Evolutionary conservation across 2,888 invertebrate species (phyloP).

Genomic region (Hecatera dysodea): DNA sequence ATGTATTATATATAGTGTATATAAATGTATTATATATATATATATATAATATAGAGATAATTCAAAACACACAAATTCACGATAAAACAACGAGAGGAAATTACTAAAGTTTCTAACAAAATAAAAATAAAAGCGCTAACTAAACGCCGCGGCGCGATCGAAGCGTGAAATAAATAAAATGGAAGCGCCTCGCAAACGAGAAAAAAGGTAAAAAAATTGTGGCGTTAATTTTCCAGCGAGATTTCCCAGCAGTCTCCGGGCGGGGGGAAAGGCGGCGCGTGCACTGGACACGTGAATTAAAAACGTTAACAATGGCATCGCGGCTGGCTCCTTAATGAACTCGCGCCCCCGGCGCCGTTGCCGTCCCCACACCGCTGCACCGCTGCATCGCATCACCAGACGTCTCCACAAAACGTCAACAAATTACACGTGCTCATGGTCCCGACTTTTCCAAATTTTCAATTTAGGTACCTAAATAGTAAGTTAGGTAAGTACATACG

Average conservation of each 20-base stretch:
- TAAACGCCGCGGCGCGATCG: conserved; percentile 85
- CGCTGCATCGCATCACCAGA: conserved; percentile 45
- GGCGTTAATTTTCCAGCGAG: conserved; percentile 90
- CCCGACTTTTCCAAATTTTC: background rate
- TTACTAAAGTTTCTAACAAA: conserved; percentile 79
- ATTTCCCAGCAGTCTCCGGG: conserved; percentile 87
- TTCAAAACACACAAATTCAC: conserved; percentile 51
- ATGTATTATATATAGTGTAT: too few relatives aligned
- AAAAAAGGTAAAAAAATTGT: conserved; percentile 85
- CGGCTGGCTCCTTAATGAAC: conserved; percentile 87
- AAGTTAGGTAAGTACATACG: background rate
- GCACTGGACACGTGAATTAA: conserved; percentile 90
- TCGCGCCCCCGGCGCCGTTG: conserved; percentile 69
- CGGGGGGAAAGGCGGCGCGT: conserved; percentile 83
- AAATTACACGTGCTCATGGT: conserved; percentile 62
- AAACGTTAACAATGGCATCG: conserved; percentile 88
- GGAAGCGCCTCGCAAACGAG: conserved; percentile 84
- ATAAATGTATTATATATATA: too few relatives aligned
- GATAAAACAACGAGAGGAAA: conserved; percentile 68
- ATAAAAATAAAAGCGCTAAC: conserved; percentile 80
- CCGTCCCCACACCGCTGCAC: conserved; percentile 44
- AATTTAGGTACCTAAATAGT: background rate
- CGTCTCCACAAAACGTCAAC: conserved; percentile 63
- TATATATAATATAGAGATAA: too few relatives aligned
- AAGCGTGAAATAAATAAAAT: conserved; percentile 89